Evolutionary conservation across 2,888 invertebrate genomes (phyloP).

Genomic region (Bellardia pandia): DNA sequence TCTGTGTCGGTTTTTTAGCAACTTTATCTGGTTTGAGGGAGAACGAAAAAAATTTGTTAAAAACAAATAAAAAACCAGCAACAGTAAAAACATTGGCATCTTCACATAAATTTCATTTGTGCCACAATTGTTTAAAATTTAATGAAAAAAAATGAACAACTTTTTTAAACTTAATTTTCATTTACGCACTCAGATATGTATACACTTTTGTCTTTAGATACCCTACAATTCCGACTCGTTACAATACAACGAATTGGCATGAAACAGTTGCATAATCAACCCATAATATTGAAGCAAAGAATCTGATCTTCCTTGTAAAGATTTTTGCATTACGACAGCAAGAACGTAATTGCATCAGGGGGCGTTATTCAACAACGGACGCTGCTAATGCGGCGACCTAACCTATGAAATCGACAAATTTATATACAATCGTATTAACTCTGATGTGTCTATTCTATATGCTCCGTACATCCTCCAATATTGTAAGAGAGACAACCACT

Average conservation of each 20-base stretch:
- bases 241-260: no score
- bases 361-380: no score
- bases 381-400: no score
- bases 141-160: constrained; percentile 66
- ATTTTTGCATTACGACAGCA: no score
- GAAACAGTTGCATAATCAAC: no score
- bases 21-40: constrained; percentile 55
- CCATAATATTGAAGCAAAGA: not conserved
- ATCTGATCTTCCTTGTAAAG: no score
- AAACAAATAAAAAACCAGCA: constrained; percentile 33
- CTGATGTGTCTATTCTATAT: no score
- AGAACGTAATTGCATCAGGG: no score
- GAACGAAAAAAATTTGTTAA: not conserved
- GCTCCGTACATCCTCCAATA: no score
- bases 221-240: not conserved
- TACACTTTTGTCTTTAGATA: not conserved
- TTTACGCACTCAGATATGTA: constrained; percentile 12
- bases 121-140: constrained; percentile 71
- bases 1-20: constrained; percentile 49
- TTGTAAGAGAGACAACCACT: no score
- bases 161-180: constrained; percentile 57
- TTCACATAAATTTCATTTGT: constrained; percentile 71
- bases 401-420: no score
- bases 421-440: no score
- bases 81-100: constrained; percentile 67